Conservation (phyloP, 2,113 vertebrate genomes). For the Grammomys surdaster region DNA sequence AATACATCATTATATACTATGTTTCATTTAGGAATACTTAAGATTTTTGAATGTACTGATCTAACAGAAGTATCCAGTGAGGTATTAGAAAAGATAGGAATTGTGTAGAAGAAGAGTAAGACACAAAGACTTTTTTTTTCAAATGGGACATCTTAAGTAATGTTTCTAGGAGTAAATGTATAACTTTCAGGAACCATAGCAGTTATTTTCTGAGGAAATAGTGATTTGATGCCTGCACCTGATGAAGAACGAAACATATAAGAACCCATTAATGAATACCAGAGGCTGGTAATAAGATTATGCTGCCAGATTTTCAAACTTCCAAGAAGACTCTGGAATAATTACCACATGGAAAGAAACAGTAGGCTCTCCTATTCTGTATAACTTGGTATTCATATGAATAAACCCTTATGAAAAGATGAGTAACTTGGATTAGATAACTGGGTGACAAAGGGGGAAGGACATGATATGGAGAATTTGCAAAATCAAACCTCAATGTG, state of each 20-base stretch:
- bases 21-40: not conserved
- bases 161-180: not conserved
- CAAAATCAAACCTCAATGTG: not conserved
- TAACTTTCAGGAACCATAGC: not conserved
- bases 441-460: not conserved
- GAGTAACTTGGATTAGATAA: not conserved
- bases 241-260: not conserved
- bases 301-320: slow-evolving; percentile 8
- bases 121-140: not conserved
- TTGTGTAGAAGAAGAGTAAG: not conserved
- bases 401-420: not conserved
- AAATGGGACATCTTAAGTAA: not conserved
- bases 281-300: not conserved
- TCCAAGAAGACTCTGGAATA: not conserved
- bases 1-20: not conserved
- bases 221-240: not conserved
- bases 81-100: not conserved
- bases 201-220: not conserved
- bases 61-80: not conserved
- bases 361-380: not conserved
- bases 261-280: not conserved
- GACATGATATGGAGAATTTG: not conserved
- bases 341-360: not conserved
- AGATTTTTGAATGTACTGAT: not conserved
- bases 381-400: not conserved